These are phyloP conservation scores for Gymnoscopelus microlampas DNA, from an alignment of 2,797 vertebrate species.

Conservation along the genomic window DNA sequence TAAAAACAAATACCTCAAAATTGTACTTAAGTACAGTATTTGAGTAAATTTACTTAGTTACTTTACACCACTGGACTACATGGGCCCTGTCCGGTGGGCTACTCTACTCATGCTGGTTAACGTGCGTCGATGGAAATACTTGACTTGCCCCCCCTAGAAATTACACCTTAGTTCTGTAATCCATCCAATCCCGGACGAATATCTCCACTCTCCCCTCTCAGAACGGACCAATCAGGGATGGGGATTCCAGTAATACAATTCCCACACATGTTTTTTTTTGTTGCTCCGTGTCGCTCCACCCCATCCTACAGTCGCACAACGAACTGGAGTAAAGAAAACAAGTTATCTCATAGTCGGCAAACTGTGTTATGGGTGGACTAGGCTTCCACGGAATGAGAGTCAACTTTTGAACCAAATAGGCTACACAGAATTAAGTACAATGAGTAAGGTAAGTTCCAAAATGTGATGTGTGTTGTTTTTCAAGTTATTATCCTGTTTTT, in stretches of 20 bases:
- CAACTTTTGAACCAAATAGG: slow-evolving; percentile 36
- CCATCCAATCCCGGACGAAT: slow-evolving; percentile 66
- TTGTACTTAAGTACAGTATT: no score
- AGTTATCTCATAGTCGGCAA: slow-evolving; percentile 57
- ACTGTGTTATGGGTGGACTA: slow-evolving; percentile 47
- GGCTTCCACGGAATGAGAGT: slow-evolving; percentile 57
- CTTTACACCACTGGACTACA: no score
- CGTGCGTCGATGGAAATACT: not conserved
- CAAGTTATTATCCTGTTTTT: slow-evolving; percentile 5
- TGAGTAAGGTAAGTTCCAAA: slow-evolving; percentile 77
- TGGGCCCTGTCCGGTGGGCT: no score
- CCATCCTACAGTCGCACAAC: slow-evolving; percentile 39
- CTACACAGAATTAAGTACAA: slow-evolving; percentile 64
- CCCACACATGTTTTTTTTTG: slow-evolving; percentile 53
- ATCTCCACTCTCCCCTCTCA: slow-evolving; percentile 44
- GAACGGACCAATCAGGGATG: slow-evolving; percentile 64
- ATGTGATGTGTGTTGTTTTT: not conserved
- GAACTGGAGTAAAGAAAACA: slow-evolving; percentile 75
- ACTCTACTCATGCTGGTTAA: not conserved
- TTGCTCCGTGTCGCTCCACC: slow-evolving; percentile 62
- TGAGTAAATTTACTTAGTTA: no score
- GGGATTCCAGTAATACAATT: slow-evolving; percentile 55
- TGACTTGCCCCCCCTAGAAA: not conserved
- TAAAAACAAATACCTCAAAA: no score
- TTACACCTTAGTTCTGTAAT: slow-evolving; percentile 13